phyloP scores from a whole-genome alignment of 2,888 invertebrate genomes.

The Atrina japonica region DNA sequence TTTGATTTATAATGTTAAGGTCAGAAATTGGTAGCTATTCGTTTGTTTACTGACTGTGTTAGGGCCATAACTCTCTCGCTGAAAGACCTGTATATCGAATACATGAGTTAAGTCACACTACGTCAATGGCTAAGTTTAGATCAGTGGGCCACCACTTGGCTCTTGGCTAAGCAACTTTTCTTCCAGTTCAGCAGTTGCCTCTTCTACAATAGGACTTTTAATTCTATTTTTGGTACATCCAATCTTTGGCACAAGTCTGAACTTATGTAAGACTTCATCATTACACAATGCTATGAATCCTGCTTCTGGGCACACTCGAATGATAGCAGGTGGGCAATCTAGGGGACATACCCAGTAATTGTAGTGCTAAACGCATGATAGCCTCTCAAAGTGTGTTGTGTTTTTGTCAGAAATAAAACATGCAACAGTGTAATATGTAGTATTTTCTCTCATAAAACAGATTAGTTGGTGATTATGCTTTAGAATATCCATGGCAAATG shows the following conservation, averaged over 20 bases:
- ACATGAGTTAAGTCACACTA: slow-evolving; percentile 25
- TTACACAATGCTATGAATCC: slow-evolving; percentile 41
- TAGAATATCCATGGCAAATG: slow-evolving; percentile 52
- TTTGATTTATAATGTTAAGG: too few species aligned
- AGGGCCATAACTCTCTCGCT: too few species aligned
- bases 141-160: slow-evolving; percentile 37
- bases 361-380: slow-evolving; percentile 36
- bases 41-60: too few species aligned
- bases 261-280: slow-evolving; percentile 38
- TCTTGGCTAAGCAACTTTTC: slow-evolving; percentile 56
- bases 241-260: slow-evolving; percentile 47
- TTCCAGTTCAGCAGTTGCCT: slow-evolving; percentile 59
- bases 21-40: too few species aligned
- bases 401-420: slow-evolving; percentile 33
- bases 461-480: slow-evolving; percentile 46
- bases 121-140: slow-evolving; percentile 19
- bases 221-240: slow-evolving; percentile 50
- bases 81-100: too few species aligned
- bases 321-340: slow-evolving; percentile 50
- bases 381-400: slow-evolving; percentile 40
- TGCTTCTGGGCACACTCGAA: too few species aligned
- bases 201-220: slow-evolving; percentile 63
- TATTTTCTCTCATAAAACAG: slow-evolving; percentile 48
- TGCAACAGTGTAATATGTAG: slow-evolving; percentile 47
- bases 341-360: slow-evolving; percentile 46